Percentiles rank a stretch among this genome's conserved stretches.
Conservation (phyloP, 2,797 vertebrate species). For the Acipenser transmontanus region DNA sequence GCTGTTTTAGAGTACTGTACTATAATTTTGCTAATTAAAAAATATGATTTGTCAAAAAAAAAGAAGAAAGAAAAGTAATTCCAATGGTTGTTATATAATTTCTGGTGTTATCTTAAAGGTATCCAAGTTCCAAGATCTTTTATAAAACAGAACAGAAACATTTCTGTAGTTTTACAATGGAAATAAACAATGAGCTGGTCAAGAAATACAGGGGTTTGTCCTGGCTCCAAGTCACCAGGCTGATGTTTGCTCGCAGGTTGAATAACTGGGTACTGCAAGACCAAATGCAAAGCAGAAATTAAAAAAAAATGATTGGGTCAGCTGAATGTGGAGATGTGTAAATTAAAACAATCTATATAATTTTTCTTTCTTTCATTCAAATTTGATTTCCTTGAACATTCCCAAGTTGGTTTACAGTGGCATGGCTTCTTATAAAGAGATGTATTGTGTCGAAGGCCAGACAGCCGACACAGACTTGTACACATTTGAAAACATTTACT, state of each 20-base stretch:
- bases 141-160: no score
- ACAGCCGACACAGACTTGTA: conserved; percentile 8
- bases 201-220: neutral
- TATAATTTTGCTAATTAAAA: neutral
- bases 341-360: conserved; percentile 30
- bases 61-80: no score
- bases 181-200: no score
- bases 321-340: conserved; percentile 23
- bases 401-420: conserved; percentile 1
- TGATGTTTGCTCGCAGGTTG: conserved; percentile 49
- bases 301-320: conserved; percentile 31
- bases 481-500: conserved; percentile 20
- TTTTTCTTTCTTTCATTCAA: conserved; percentile 25
- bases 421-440: conserved; percentile 18
- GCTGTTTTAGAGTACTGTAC: neutral
- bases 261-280: conserved; percentile 10
- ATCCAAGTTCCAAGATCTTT: no score
- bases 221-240: neutral
- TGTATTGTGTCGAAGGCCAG: conserved; percentile 15
- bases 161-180: no score
- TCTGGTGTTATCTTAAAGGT: no score
- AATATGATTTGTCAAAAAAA: no score
- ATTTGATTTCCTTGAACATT: conserved; percentile 10
- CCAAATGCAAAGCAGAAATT: conserved; percentile 35
- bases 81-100: no score